Percentiles rank a stretch among this genome's conserved stretches.
Evolutionary conservation across 2,797 vertebrate species (phyloP).

Genomic region (Parotocinclus haroldoi): DNA sequence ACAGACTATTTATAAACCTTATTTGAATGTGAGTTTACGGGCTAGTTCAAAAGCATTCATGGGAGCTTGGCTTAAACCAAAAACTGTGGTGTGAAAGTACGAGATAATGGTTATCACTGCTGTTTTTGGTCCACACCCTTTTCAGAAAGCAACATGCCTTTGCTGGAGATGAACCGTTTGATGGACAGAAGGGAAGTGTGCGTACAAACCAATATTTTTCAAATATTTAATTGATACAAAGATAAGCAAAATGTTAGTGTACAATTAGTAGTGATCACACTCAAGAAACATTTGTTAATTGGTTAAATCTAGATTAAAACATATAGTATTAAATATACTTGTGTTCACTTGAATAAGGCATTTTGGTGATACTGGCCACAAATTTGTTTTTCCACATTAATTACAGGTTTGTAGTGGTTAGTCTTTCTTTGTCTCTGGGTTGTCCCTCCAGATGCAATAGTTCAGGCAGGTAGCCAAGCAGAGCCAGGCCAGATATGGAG

Average conservation of each 20-base stretch:
- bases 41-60: background rate
- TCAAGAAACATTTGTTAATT: background rate
- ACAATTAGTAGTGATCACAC: background rate
- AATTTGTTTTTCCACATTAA: background rate
- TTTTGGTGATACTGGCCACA: background rate
- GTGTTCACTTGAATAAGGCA: constrained; percentile 6
- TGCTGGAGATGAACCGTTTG: background rate
- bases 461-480: constrained; percentile 78
- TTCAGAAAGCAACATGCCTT: background rate
- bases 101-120: background rate
- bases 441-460: constrained; percentile 85
- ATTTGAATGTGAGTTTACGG: background rate
- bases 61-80: background rate
- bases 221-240: background rate
- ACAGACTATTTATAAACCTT: background rate
- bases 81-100: background rate
- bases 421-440: constrained; percentile 68
- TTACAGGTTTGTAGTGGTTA: constrained; percentile 38
- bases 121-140: constrained; percentile 13
- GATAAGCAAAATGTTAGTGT: background rate
- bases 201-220: background rate
- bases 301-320: too few species aligned
- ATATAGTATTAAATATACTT: too few species aligned
- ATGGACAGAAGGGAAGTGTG: background rate
- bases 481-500: constrained; percentile 86